phyloP scores from a whole-genome alignment of 2,797 vertebrate genomes.

The Sebastes hubbsi region DNA sequence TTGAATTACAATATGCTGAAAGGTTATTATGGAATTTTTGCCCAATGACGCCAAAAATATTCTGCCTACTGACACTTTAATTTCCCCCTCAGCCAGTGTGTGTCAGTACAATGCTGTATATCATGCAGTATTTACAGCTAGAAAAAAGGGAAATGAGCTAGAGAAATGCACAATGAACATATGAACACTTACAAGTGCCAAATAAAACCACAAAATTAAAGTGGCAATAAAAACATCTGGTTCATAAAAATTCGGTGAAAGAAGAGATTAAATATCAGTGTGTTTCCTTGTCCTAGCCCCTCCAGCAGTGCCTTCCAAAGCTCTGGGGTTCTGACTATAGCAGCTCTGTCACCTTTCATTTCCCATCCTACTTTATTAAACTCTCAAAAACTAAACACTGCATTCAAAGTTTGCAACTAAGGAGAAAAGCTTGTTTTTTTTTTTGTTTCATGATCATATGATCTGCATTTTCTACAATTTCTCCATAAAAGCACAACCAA shows the following conservation, averaged over 20 bases:
- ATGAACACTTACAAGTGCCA: neutral
- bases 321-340: neutral
- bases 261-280: neutral
- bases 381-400: neutral
- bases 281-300: neutral
- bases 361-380: neutral
- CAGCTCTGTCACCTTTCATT: neutral
- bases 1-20: too few species aligned
- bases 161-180: neutral
- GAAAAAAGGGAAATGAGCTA: neutral
- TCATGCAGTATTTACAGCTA: neutral
- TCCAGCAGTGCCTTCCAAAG: neutral
- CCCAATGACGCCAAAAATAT: too few species aligned
- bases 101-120: neutral
- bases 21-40: too few species aligned
- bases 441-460: neutral
- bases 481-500: too few species aligned
- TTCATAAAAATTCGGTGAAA: conserved; percentile 2
- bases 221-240: conserved; percentile 5
- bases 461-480: too few species aligned
- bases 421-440: neutral
- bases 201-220: neutral
- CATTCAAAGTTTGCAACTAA: neutral
- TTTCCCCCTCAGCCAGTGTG: neutral
- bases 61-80: neutral